These are phyloP conservation scores for Lepidurus couesii DNA, from an alignment of 1,140 invertebrate species.

Conservation along the genomic window DNA sequence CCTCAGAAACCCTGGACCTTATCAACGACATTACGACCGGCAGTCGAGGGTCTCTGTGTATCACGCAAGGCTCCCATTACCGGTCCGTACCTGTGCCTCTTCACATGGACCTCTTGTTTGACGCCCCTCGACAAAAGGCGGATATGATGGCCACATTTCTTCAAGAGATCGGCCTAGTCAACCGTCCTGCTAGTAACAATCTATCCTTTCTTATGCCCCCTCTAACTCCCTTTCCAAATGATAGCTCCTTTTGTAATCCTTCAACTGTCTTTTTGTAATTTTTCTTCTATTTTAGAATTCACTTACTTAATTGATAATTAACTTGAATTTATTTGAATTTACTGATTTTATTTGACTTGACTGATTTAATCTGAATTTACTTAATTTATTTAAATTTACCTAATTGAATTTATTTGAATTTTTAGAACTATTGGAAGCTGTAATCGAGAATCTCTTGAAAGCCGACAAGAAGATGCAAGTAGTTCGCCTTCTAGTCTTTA, in stretches of 20 bases:
- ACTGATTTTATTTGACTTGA: not conserved
- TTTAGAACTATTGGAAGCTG: not conserved
- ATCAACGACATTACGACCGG: conserved; percentile 65
- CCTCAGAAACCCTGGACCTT: conserved; percentile 38
- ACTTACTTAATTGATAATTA: not conserved
- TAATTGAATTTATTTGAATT: not conserved
- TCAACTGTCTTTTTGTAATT: not conserved
- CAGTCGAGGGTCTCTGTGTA: conserved; percentile 63
- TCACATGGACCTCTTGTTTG: conserved; percentile 55
- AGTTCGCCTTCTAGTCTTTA: not conserved
- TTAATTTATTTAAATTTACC: not conserved
- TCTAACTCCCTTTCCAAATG: too few species aligned
- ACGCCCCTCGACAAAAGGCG: conserved; percentile 61
- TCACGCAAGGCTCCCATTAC: conserved; percentile 54
- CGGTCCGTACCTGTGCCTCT: conserved; percentile 59
- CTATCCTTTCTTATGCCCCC: not conserved
- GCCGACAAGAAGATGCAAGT: not conserved
- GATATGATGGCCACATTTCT: conserved; percentile 65
- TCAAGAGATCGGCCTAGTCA: conserved; percentile 59
- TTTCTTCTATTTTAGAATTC: not conserved
- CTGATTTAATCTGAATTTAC: not conserved
- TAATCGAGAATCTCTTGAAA: conserved; percentile 22
- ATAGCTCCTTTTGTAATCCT: not conserved
- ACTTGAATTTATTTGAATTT: not conserved
- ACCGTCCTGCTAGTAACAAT: conserved; percentile 50